These are phyloP conservation scores for Coleophora flavipennella DNA, from an alignment of 2,888 invertebrate species.

Conservation along the genomic window DNA sequence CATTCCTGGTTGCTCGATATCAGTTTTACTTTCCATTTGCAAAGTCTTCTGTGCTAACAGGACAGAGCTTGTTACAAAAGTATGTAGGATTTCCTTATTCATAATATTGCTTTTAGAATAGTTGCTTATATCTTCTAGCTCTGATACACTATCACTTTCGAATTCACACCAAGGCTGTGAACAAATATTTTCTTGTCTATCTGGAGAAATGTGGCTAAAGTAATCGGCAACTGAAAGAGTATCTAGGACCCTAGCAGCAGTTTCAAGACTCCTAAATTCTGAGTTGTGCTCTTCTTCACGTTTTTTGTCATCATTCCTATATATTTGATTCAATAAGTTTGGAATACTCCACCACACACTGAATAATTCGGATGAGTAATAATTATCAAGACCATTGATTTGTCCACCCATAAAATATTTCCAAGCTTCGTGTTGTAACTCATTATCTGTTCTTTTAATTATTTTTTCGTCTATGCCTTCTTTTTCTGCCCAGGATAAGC, in stretches of 20 bases:
- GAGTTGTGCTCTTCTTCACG: conserved; percentile 19
- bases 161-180: conserved; percentile 41
- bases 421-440: conserved; percentile 20
- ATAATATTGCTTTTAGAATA: conserved; percentile 32
- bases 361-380: conserved; percentile 28
- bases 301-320: conserved; percentile 15
- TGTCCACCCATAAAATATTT: conserved; percentile 26
- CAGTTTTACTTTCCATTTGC: conserved; percentile 21
- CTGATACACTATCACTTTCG: conserved; percentile 48
- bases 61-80: conserved; percentile 29
- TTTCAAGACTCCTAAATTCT: conserved; percentile 21
- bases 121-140: conserved; percentile 37
- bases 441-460: conserved; percentile 8
- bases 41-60: conserved; percentile 26
- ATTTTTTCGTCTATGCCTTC: conserved; percentile 28
- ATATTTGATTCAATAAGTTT: conserved; percentile 22
- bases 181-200: conserved; percentile 24
- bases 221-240: conserved; percentile 53
- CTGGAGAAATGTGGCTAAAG: conserved; percentile 19
- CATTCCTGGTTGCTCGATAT: conserved; percentile 37
- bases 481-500: conserved; percentile 48
- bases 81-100: conserved; percentile 35
- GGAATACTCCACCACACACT: conserved; percentile 57
- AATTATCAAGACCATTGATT: conserved; percentile 18
- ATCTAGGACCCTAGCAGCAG: conserved; percentile 39